phyloP scores from a whole-genome alignment of 2,888 invertebrate genomes.

The Galerucella nymphaeae region DNA sequence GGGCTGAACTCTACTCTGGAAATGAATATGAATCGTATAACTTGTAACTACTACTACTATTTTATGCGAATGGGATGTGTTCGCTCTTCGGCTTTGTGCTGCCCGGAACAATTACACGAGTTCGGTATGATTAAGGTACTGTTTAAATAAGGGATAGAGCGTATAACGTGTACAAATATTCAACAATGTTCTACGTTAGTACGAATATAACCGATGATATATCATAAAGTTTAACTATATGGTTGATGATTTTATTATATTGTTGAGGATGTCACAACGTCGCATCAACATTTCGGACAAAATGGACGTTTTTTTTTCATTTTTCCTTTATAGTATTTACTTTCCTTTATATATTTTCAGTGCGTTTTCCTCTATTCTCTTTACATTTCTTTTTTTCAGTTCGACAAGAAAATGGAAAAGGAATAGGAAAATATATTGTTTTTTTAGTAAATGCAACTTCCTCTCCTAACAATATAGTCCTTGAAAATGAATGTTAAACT shows the following conservation, averaged over 20 bases:
- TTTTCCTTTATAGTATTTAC: too few relatives aligned
- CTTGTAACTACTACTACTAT: not conserved
- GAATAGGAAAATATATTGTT: too few relatives aligned
- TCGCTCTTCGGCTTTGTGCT: constrained; percentile 18
- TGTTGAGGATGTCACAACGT: not conserved
- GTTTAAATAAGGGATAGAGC: constrained; percentile 25
- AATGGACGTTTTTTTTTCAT: too few relatives aligned
- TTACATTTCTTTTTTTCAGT: too few relatives aligned
- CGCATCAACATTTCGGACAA: too few relatives aligned
- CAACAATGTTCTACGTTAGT: constrained; percentile 11
- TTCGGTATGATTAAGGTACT: constrained; percentile 21
- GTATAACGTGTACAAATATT: not conserved
- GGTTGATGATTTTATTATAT: not conserved
- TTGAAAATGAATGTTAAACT: too few relatives aligned
- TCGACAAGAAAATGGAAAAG: too few relatives aligned
- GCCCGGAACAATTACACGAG: constrained; percentile 22
- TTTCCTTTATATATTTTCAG: too few relatives aligned
- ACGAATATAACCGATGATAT: constrained; percentile 9
- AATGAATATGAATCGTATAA: constrained; percentile 2
- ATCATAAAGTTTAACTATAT: not conserved
- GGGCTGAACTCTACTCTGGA: not conserved
- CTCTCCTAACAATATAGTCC: too few relatives aligned
- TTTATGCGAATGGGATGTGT: constrained; percentile 18
- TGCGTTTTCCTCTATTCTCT: too few relatives aligned
- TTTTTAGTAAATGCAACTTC: too few relatives aligned